Conservation (phyloP, 2,113 vertebrate genomes). For the Epinephelus cyanopodus region DNA sequence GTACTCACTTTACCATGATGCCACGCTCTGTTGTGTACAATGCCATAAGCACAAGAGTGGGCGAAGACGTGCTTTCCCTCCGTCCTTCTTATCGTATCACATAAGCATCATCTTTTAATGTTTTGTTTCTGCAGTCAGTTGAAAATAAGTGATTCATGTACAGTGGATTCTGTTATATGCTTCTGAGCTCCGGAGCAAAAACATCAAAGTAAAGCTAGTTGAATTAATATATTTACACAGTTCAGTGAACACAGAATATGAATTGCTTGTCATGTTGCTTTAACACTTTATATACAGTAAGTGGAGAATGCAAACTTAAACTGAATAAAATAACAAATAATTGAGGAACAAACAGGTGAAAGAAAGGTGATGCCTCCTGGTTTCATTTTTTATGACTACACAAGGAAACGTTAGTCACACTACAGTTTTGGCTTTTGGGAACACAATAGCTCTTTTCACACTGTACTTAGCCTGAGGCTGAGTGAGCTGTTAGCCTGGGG, state of each 20-base stretch:
- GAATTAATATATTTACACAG: slow-evolving; percentile 22
- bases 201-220: slow-evolving; percentile 22
- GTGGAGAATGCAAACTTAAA: not conserved
- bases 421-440: no score
- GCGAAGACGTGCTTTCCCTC: not conserved
- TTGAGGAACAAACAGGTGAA: no score
- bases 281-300: not conserved
- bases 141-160: slow-evolving; percentile 30
- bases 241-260: not conserved
- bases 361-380: no score
- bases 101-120: slow-evolving; percentile 1
- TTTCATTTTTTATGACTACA: no score
- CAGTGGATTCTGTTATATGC: not conserved
- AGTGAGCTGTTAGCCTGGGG: no score
- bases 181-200: slow-evolving; percentile 28
- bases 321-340: not conserved
- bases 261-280: not conserved
- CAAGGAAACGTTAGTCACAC: no score
- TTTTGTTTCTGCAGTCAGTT: slow-evolving; percentile 28
- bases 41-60: not conserved
- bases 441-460: no score
- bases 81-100: not conserved
- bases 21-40: slow-evolving; percentile 2
- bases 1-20: not conserved
- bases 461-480: no score